Percentiles rank a stretch among this genome's conserved stretches.
These are phyloP conservation scores for Temnothorax ravouxi DNA, from an alignment of 2,888 invertebrate species.

Conservation along the genomic window DNA sequence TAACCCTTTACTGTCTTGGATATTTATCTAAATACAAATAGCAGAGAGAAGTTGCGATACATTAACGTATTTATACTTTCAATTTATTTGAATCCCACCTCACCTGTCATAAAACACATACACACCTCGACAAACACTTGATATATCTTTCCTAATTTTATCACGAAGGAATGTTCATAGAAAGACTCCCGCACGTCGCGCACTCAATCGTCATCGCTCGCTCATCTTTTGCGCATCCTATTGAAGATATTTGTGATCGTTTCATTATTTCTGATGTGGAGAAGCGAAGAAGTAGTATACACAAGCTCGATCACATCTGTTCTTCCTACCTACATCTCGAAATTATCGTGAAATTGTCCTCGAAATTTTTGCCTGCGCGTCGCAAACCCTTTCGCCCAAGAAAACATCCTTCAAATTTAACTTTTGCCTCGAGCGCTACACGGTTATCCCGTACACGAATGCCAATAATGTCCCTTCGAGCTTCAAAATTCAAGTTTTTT, in stretches of 20 bases:
- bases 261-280: background rate
- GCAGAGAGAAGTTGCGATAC: background rate
- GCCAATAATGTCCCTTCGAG: conserved; percentile 44
- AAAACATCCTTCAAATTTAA: background rate
- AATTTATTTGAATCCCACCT: background rate
- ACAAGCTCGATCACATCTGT: background rate
- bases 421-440: background rate
- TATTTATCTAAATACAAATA: background rate
- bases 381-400: background rate
- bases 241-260: background rate
- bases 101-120: background rate
- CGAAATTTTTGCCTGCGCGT: background rate
- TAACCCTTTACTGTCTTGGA: background rate
- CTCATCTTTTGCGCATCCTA: background rate
- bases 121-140: background rate
- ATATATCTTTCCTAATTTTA: background rate
- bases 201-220: background rate
- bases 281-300: background rate
- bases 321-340: background rate
- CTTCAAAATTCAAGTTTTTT: background rate
- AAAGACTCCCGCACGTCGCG: background rate
- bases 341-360: background rate
- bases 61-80: conserved; percentile 12
- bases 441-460: background rate
- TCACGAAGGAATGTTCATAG: background rate